Base-by-base conservation (phyloP, 2,888 invertebrate species). In the Danaus chrysippus region DNA sequence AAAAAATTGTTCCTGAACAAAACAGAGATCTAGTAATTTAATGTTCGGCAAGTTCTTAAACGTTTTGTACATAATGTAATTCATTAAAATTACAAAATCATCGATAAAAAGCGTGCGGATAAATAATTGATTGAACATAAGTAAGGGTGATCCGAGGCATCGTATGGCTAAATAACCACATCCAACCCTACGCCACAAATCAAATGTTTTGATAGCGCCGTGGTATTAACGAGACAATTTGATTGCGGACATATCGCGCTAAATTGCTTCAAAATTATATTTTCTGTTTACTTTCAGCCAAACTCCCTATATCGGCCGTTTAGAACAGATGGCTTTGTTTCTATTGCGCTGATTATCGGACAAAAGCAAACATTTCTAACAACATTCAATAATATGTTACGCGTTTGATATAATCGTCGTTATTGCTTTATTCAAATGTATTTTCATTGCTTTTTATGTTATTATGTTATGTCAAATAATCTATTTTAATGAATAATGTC, bases 251-350 rank as follows among this genome's bases (percentile, higher is more conserved):
- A 88, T 89, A 90, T 90, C 87, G 81, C 86, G 85, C 84, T 83
- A 91, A 91, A 91, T 91, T 91, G 91, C 90, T 91, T 87, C 87
- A 89, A 90, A 91, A 91, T 91, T 90, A 91, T 91, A 90, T 90
- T 90, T 89, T 90, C 86, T 91, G 91, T 91, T 91, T 91, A 90
- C 91, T 84, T 89, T 88, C 86, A 85, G 86, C 87, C 87, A 83
- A 87, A 88, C 87, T 86, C 88, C 86, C 86, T 83, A 80, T 86
- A 79, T 70, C 63, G 78, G 79, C 86, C 23, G 70, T 70, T 72
- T 69, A 65, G 70, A 76, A 76, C 82, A 82, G 79, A 83, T 84
- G 85, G 76, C 81, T 82, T 83, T 84, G 86, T 85, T 83, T 82
- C 84, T 84, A 76, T 83, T 81, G 70, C 79, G 79, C 82, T 86